A percentile compares a stretch with the other conserved stretches of the same genome.
Conservation (phyloP, 37 sponge, comb jelly and placozoan genomes). For the Diacarnus erythraeanus region DNA sequence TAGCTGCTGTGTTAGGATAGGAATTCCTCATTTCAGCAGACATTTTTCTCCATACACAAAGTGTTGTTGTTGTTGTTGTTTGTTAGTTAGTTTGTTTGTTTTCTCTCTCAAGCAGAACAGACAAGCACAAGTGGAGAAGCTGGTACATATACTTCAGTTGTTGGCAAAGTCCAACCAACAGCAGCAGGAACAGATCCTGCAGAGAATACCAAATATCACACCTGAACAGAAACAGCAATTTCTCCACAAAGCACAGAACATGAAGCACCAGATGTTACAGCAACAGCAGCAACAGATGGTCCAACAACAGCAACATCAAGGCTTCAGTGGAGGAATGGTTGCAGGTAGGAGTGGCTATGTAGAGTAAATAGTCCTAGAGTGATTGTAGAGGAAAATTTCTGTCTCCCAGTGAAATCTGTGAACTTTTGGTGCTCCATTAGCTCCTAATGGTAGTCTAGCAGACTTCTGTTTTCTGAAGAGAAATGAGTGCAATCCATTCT, state of each 20-base stretch:
- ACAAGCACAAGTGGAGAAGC: neutral
- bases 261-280: slow-evolving; percentile 12
- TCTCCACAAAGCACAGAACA: neutral
- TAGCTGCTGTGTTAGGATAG: too few relatives aligned
- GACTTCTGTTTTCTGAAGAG: too few relatives aligned
- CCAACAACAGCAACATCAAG: slow-evolving; percentile 41
- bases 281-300: slow-evolving; percentile 42
- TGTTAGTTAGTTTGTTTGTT: neutral
- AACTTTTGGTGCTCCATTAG: too few relatives aligned
- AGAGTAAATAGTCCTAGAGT: neutral
- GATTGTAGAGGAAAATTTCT: too few relatives aligned
- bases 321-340: neutral
- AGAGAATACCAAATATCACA: neutral
- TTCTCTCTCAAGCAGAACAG: neutral
- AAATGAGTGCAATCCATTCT: too few relatives aligned
- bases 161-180: slow-evolving; percentile 8
- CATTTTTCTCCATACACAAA: neutral
- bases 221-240: slow-evolving; percentile 17
- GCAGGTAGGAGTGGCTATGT: neutral
- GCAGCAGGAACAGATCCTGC: slow-evolving; percentile 25
- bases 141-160: neutral
- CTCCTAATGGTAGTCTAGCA: too few relatives aligned
- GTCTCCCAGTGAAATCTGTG: too few relatives aligned
- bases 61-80: too few relatives aligned
- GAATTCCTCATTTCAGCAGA: too few relatives aligned